Evolutionary conservation across 2,888 invertebrate species (phyloP).

Genomic region (Hypercompe scribonia): DNA sequence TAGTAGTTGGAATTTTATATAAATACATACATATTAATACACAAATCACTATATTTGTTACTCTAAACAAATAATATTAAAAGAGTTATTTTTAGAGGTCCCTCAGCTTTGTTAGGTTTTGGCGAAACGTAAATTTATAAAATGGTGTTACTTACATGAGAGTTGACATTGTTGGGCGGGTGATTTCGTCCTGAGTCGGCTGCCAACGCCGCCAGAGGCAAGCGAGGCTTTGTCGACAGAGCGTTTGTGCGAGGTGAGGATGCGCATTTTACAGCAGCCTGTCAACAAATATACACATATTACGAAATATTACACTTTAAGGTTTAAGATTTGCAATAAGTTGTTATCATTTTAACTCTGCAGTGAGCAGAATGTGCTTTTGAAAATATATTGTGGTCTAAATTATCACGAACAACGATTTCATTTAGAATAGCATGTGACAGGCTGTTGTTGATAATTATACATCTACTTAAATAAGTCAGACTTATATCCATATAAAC

Average conservation of each 20-base stretch:
- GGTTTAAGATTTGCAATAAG: neutral
- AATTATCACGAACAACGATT: neutral
- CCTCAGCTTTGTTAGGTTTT: conserved; percentile 4
- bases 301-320: conserved; percentile 27
- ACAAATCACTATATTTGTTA: neutral
- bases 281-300: conserved; percentile 44
- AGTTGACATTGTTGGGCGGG: conserved; percentile 83
- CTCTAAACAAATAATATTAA: neutral
- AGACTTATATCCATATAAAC: neutral
- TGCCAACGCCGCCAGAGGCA: conserved; percentile 78
- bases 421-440: neutral
- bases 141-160: conserved; percentile 74
- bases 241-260: conserved; percentile 83
- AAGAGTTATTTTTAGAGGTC: neutral
- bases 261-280: conserved; percentile 85
- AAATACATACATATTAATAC: neutral
- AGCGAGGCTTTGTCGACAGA: conserved; percentile 81
- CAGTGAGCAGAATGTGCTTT: neutral
- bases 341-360: neutral
- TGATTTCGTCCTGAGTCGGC: conserved; percentile 79
- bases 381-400: neutral
- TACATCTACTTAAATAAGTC: neutral
- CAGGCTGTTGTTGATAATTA: neutral
- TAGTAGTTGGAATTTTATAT: neutral
- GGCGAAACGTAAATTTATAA: conserved; percentile 12